These are phyloP conservation scores for Habropoda laboriosa DNA, from an alignment of 1,140 invertebrate genomes.

Conservation along the genomic window DNA sequence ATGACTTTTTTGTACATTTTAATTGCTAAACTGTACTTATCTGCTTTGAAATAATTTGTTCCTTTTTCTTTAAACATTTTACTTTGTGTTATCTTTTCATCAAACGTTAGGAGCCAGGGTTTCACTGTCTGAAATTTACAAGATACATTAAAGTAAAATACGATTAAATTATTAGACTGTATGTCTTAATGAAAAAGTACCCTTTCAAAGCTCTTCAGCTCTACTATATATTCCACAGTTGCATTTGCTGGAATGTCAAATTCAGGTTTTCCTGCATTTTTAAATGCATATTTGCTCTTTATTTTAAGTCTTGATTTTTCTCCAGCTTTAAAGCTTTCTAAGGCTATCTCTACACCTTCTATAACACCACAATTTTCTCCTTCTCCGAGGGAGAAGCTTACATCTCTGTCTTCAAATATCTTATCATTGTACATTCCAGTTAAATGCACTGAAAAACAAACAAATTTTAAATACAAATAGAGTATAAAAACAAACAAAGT, in stretches of 20 bases:
- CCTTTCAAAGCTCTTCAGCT: constrained; percentile 92
- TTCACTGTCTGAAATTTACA: constrained; percentile 84
- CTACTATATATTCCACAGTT: constrained; percentile 91
- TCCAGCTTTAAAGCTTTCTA: constrained; percentile 91
- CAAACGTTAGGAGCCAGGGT: constrained; percentile 90
- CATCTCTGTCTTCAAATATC: constrained; percentile 90
- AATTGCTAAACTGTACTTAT: constrained; percentile 90
- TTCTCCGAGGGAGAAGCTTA: constrained; percentile 94
- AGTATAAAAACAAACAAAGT: background rate
- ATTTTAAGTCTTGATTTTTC: constrained; percentile 91
- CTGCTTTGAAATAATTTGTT: constrained; percentile 93
- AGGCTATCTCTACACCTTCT: constrained; percentile 91
- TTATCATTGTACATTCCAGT: constrained; percentile 86
- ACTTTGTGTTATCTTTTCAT: constrained; percentile 91
- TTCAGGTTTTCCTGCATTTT: constrained; percentile 85
- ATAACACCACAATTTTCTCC: constrained; percentile 89
- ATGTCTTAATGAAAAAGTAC: constrained; percentile 77
- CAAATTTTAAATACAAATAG: constrained; percentile 7
- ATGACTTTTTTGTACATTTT: constrained; percentile 92
- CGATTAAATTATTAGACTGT: constrained; percentile 14
- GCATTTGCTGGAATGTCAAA: constrained; percentile 91
- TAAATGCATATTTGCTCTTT: constrained; percentile 92
- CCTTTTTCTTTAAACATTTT: constrained; percentile 95
- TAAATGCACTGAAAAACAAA: constrained; percentile 86
- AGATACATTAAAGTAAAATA: constrained; percentile 20